Percentiles rank a stretch among this genome's conserved stretches.
These are phyloP conservation scores for Cremastinae sp. DNA, from an alignment of 2,888 invertebrate species.

Conservation along the genomic window DNA sequence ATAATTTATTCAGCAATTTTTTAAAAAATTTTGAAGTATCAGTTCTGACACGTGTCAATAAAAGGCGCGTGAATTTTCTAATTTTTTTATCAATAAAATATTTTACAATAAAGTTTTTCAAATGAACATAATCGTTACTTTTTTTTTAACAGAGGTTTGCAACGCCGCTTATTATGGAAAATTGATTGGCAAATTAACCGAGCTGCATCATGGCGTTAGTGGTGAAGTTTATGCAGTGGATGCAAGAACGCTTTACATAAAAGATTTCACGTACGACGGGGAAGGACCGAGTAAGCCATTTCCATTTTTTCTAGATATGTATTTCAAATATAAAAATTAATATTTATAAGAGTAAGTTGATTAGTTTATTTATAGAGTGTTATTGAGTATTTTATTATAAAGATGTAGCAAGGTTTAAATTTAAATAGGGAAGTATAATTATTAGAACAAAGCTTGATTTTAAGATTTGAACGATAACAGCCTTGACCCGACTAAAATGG, in stretches of 20 bases:
- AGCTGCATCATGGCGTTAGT: conserved; percentile 91
- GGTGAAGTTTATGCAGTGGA: conserved; percentile 95
- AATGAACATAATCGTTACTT: conserved; percentile 20
- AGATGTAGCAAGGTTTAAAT: too few species aligned
- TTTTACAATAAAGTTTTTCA: too few species aligned
- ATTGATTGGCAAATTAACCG: conserved; percentile 88
- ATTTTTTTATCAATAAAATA: too few species aligned
- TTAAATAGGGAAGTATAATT: too few species aligned
- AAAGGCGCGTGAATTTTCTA: too few species aligned
- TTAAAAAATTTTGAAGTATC: too few species aligned
- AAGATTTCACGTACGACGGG: conserved; percentile 95
- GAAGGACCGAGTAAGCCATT: conserved; percentile 89
- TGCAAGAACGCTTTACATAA: conserved; percentile 91
- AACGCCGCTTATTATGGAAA: conserved; percentile 87
- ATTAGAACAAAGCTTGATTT: too few species aligned
- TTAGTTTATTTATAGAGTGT: neutral
- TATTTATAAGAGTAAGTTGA: neutral
- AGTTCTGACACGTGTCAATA: too few species aligned
- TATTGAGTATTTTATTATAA: too few species aligned
- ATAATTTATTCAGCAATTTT: too few species aligned
- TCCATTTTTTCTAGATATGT: neutral
- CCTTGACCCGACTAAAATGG: too few species aligned
- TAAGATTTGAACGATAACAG: too few species aligned
- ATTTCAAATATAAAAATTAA: neutral
- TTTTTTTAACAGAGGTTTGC: conserved; percentile 73